phyloP scores from a whole-genome alignment of 2,888 invertebrate species.

The Pycnomerus fuliginosus region DNA sequence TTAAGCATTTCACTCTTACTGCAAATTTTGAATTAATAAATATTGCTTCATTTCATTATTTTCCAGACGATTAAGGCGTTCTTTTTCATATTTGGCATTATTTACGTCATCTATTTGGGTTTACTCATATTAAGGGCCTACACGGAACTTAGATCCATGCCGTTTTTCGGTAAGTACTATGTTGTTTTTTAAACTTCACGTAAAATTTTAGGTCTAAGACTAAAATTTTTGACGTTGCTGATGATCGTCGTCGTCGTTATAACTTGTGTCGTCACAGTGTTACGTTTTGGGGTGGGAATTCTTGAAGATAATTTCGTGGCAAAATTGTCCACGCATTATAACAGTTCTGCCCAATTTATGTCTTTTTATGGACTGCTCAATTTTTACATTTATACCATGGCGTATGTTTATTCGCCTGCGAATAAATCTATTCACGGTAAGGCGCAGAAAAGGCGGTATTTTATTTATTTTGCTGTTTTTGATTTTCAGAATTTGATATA shows the following conservation, averaged over 20 bases:
- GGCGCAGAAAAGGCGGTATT: slow-evolving; percentile 35
- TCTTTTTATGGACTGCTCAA: slow-evolving; percentile 91
- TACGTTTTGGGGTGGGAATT: slow-evolving; percentile 85
- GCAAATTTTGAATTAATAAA: too few species aligned
- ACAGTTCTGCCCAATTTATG: slow-evolving; percentile 94
- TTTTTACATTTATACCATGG: slow-evolving; percentile 91
- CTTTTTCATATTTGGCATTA: slow-evolving; percentile 80
- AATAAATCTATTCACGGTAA: slow-evolving; percentile 78
- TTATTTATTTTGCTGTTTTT: slow-evolving; percentile 2
- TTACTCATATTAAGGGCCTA: slow-evolving; percentile 86
- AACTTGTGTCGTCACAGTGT: slow-evolving; percentile 71
- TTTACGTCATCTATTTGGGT: slow-evolving; percentile 84
- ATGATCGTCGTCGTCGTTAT: slow-evolving; percentile 79
- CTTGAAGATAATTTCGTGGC: slow-evolving; percentile 94
- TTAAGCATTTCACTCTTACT: too few species aligned
- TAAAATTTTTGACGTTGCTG: slow-evolving; percentile 86
- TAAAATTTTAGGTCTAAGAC: slow-evolving; percentile 71
- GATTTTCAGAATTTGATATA: slow-evolving; percentile 76
- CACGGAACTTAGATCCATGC: slow-evolving; percentile 93
- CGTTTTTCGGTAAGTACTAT: slow-evolving; percentile 84
- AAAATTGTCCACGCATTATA: slow-evolving; percentile 81
- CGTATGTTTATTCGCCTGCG: slow-evolving; percentile 91
- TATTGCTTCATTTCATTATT: slow-evolving; percentile 17
- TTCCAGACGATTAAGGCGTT: slow-evolving; percentile 86
- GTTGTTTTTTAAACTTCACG: slow-evolving; percentile 8